Evolutionary conservation across 2,113 vertebrate species (phyloP).

Genomic region (Sarotherodon lohbergeri): DNA sequence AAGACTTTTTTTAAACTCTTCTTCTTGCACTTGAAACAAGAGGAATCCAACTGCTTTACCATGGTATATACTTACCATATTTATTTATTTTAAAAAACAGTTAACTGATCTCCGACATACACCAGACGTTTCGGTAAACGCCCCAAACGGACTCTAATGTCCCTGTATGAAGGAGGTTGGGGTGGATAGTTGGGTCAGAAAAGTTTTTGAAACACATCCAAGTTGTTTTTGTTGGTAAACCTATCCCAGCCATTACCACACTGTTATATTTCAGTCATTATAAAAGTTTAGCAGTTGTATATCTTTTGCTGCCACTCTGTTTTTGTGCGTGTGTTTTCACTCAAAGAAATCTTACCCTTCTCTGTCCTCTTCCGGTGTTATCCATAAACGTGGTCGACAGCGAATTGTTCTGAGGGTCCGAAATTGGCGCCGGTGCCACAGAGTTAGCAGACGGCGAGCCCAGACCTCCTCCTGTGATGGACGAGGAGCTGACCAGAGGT

Average conservation of each 20-base stretch:
- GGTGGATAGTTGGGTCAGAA: too few species aligned
- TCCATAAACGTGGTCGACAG: constrained; percentile 54
- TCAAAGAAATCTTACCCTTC: constrained; percentile 72
- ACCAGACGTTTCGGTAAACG: too few species aligned
- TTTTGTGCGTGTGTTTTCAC: neutral
- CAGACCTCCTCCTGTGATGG: neutral
- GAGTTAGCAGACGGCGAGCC: constrained; percentile 25
- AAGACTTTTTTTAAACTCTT: neutral
- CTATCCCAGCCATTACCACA: too few species aligned
- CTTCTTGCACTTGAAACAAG: neutral
- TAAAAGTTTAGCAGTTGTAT: too few species aligned
- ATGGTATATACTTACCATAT: neutral
- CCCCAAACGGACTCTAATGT: too few species aligned
- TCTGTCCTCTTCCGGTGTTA: constrained; percentile 66
- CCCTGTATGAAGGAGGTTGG: too few species aligned
- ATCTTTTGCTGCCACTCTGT: neutral
- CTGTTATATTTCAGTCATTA: too few species aligned
- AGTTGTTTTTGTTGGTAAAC: too few species aligned
- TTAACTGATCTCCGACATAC: too few species aligned
- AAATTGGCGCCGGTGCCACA: constrained; percentile 13
- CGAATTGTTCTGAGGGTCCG: constrained; percentile 51
- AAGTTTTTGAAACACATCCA: too few species aligned
- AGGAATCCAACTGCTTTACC: too few species aligned
- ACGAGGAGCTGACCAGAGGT: neutral
- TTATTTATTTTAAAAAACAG: too few species aligned